phyloP scores from a whole-genome alignment of 2,113 vertebrate genomes.

The Pseudorectes ferrugineus region DNA sequence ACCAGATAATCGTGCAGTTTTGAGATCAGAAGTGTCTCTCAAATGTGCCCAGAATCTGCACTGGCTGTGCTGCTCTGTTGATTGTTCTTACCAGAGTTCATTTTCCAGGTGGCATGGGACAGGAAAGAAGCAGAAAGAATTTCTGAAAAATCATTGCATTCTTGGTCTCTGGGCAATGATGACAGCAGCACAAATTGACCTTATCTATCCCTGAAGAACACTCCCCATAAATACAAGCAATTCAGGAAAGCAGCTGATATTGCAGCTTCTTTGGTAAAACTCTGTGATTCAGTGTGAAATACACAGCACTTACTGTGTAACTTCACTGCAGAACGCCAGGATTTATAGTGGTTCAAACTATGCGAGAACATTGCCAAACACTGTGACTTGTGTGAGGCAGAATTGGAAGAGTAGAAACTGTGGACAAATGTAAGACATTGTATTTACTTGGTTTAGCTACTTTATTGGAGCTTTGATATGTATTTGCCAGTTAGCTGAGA shows the following conservation, averaged over 20 bases:
- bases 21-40: neutral
- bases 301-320: neutral
- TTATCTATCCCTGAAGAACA: neutral
- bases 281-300: neutral
- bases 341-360: neutral
- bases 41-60: neutral
- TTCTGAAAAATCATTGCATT: neutral
- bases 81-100: neutral
- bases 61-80: neutral
- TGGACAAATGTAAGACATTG: neutral
- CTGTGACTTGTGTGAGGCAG: neutral
- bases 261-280: slow-evolving; percentile 31
- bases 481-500: neutral
- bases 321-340: neutral
- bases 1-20: neutral
- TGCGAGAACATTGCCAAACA: neutral
- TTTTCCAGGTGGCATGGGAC: neutral
- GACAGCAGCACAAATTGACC: neutral
- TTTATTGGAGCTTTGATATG: neutral
- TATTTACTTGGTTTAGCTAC: neutral
- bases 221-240: slow-evolving; percentile 16
- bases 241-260: slow-evolving; percentile 34
- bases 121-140: neutral
- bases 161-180: neutral
- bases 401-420: neutral